phyloP scores from a whole-genome alignment of 2,797 vertebrate genomes.

The Ispidina lecontei region DNA sequence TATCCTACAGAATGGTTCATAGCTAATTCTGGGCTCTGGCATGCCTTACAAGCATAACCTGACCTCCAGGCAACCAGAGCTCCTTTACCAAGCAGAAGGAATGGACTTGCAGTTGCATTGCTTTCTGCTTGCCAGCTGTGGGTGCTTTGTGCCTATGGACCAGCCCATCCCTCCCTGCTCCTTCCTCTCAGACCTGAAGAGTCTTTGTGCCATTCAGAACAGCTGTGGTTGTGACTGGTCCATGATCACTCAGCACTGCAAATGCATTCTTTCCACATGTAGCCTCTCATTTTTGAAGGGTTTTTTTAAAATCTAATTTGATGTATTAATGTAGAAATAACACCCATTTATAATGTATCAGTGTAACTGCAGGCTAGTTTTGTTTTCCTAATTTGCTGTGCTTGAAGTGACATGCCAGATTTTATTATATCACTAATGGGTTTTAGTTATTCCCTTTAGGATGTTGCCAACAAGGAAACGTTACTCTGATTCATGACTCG shows the following conservation, averaged over 20 bases:
- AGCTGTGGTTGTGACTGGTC: not conserved
- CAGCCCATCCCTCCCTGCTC: not conserved
- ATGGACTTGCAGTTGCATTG: not conserved
- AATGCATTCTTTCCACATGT: not conserved
- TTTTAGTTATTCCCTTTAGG: constrained; percentile 53
- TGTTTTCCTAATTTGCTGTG: constrained; percentile 58
- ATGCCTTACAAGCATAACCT: not conserved
- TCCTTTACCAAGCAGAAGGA: not conserved
- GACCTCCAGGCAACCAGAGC: not conserved
- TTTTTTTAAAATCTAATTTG: constrained; percentile 15
- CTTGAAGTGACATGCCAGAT: constrained; percentile 43
- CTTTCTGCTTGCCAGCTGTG: not conserved
- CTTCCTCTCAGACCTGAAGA: not conserved
- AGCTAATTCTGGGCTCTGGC: not conserved
- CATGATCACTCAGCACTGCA: not conserved
- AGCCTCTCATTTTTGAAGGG: constrained; percentile 13
- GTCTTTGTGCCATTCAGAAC: not conserved
- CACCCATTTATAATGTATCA: constrained; percentile 63
- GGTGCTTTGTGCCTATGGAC: not conserved
- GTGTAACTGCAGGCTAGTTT: constrained; percentile 52
- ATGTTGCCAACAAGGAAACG: constrained; percentile 16
- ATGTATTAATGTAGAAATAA: constrained; percentile 38
- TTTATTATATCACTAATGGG: constrained; percentile 49
- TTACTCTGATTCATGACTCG: constrained; percentile 41
- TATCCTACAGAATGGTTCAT: constrained; percentile 35